Evolutionary conservation across 2,888 invertebrate genomes (phyloP), one percentile per base, ranked within the genome.

Genomic region (Chalcosyrphus nemorum): DNA sequence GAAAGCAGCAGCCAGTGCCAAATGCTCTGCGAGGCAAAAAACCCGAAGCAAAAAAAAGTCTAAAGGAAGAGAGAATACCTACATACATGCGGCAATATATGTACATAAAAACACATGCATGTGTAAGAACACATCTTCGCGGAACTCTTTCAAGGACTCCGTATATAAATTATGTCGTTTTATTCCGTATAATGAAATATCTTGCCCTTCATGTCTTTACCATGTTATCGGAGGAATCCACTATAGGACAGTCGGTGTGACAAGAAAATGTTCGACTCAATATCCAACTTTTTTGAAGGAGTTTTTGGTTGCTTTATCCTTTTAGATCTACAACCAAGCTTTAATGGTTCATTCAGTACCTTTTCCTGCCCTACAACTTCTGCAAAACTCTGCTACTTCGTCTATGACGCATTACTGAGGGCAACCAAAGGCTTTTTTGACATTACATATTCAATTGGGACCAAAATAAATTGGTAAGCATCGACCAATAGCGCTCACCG

Each of bases 131-230:
- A 61, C 43, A 61, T 43, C 43, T 13, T 27, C 15, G 54, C 4
- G 11, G 21, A 61, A 43, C 29, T 7, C 61, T 41, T 61, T 45
- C 43, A 45, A 61, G 43, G 17, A n/a, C 29, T 61, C n/a, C 41
- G 17, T 61, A 61, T 32, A 61, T 24, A 61, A 61, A 61, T 27
- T 61, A 61, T 61, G 24, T 61, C 27, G 6, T 29, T 45, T 45
- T 45, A 45, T 45, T 45, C 3, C 15, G n/a, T 11, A n/a, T 43
- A 43, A 43, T 15, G 41, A 59, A 43, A 27, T 41, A 29, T 43
- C 27, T 27, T 52, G 15, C n/a, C 52, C 27, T 52, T 52, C 52
- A 27, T 52, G 13, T 13, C 43, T 43, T 27, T 9, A 2, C 43
- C 27, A 61, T 11, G 43, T 15, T 3, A 15, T 17, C n/a, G 11